Percentiles rank a stretch among this genome's conserved stretches.
phyloP scores from a whole-genome alignment of 1,140 invertebrate genomes.

The Pseudoatta argentina region DNA sequence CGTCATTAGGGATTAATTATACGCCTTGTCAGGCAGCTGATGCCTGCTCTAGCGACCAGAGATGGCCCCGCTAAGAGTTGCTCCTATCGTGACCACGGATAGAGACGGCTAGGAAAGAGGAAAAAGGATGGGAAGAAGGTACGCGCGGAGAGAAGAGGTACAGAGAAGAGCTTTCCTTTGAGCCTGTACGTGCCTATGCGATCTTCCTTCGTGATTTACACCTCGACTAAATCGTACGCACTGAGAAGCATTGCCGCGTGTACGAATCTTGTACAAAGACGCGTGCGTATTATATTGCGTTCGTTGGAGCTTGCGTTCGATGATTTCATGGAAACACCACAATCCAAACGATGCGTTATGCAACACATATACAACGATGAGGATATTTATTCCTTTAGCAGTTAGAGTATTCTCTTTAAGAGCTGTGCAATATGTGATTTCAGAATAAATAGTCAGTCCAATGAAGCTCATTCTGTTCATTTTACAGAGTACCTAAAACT shows the following conservation, averaged over 20 bases:
- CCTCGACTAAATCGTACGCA: conserved; percentile 68
- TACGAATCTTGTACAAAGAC: conserved; percentile 44
- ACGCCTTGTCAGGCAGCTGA: conserved; percentile 83
- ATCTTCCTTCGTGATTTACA: conserved; percentile 73
- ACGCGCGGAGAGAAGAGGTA: neutral
- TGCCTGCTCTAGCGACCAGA: conserved; percentile 75
- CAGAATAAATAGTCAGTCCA: neutral
- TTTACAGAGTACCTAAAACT: neutral
- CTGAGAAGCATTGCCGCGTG: conserved; percentile 30
- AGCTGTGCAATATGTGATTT: neutral
- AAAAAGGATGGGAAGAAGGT: conserved; percentile 14
- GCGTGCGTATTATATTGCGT: conserved; percentile 28
- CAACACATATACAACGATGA: neutral
- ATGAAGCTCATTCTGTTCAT: neutral
- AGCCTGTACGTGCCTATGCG: conserved; percentile 22
- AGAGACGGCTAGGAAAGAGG: conserved; percentile 13
- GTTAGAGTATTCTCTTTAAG: conserved; percentile 11
- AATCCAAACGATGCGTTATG: conserved; percentile 11
- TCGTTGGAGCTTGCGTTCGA: neutral
- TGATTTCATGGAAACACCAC: neutral
- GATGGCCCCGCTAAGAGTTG: conserved; percentile 71
- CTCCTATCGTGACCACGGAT: conserved; percentile 62
- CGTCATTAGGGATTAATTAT: conserved; percentile 84
- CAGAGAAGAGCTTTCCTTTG: conserved; percentile 56
- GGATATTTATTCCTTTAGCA: neutral